Conservation (phyloP, 2,888 invertebrate genomes). For the Hermaeophaga mercurialis region DNA sequence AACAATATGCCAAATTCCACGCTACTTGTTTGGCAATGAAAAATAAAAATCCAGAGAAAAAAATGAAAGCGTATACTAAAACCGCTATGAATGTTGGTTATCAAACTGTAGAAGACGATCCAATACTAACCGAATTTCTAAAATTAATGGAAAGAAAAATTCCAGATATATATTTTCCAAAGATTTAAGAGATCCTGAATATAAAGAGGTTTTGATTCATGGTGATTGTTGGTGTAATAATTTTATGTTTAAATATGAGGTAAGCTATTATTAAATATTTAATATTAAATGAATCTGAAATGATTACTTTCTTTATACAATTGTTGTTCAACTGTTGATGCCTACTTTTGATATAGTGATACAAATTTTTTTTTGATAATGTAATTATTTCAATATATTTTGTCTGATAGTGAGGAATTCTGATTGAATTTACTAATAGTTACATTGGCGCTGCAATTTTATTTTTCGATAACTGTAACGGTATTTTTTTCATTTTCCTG, state of each 20-base stretch:
- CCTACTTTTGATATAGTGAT: too few species aligned
- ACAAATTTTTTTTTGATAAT: too few species aligned
- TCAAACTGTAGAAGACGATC: conserved; percentile 4
- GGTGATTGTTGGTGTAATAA: conserved; percentile 48
- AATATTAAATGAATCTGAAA: too few species aligned
- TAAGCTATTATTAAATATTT: too few species aligned
- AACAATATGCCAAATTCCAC: conserved; percentile 48
- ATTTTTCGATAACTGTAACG: too few species aligned
- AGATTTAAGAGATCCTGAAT: neutral
- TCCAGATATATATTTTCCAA: neutral
- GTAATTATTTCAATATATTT: too few species aligned
- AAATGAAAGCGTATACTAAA: neutral
- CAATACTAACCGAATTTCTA: conserved; percentile 5
- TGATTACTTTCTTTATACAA: too few species aligned
- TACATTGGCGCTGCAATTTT: too few species aligned
- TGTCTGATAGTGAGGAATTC: too few species aligned
- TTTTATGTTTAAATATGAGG: conserved; percentile 40
- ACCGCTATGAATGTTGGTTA: neutral
- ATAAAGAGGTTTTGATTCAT: conserved; percentile 35
- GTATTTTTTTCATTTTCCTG: too few species aligned
- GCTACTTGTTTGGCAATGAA: conserved; percentile 46
- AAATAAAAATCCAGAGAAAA: conserved; percentile 39
- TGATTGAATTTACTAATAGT: too few species aligned
- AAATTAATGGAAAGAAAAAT: neutral
- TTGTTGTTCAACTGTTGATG: too few species aligned